A percentile compares a stretch with the other conserved stretches of the same genome.
These are phyloP conservation scores for Turnix velox DNA, from an alignment of 2,113 vertebrate species.

Conservation along the genomic window DNA sequence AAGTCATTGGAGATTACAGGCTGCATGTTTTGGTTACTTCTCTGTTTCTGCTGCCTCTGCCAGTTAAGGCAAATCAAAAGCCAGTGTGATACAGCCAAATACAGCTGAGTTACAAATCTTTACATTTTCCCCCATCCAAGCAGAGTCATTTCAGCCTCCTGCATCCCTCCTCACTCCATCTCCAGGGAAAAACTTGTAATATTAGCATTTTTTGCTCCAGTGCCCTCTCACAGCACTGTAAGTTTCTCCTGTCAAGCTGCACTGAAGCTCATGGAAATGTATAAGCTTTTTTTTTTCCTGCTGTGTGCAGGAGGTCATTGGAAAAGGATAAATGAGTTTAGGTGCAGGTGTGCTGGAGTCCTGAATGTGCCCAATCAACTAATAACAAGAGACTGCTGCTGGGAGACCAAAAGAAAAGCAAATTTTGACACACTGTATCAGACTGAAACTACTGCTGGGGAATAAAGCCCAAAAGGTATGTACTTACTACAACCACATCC, in stretches of 20 bases:
- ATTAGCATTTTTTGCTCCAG: not conserved
- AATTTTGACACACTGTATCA: not conserved
- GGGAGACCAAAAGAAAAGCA: not conserved
- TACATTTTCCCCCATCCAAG: not conserved
- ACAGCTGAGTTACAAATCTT: not conserved
- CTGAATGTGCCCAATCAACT: not conserved
- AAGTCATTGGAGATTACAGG: not conserved
- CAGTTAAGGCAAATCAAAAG: not conserved
- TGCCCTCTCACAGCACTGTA: not conserved
- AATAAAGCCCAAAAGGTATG: not conserved
- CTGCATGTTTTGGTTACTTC: not conserved
- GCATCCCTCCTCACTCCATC: not conserved
- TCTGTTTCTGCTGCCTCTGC: accelerated
- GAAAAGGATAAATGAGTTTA: not conserved
- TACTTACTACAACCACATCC: not conserved
- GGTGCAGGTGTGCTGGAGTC: not conserved
- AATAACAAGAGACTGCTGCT: not conserved
- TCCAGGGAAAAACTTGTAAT: not conserved
- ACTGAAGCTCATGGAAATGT: not conserved
- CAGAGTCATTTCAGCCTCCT: not conserved
- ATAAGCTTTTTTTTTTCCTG: not conserved
- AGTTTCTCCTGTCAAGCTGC: not conserved
- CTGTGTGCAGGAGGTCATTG: not conserved
- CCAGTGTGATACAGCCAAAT: not conserved
- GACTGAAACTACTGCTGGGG: not conserved